Evolutionary conservation across 2,888 invertebrate genomes (phyloP).

Genomic region (Eristalinus aeneus): DNA sequence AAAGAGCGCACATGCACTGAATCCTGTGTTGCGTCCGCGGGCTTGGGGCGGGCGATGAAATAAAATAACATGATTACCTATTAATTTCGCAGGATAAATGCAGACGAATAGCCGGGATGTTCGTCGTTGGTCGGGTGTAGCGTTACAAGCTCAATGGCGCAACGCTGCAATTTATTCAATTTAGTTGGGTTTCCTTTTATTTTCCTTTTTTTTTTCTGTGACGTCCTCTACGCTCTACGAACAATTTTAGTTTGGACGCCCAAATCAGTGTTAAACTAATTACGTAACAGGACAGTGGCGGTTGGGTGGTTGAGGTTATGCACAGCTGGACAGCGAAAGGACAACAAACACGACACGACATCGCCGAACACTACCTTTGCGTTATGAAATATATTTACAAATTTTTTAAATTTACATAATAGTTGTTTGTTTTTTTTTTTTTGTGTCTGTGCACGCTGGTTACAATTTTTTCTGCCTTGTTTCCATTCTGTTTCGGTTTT

Average conservation of each 20-base stretch:
- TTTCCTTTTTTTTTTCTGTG: not conserved
- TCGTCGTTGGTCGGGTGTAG: conserved; percentile 22
- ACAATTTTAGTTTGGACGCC: conserved; percentile 24
- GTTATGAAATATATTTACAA: too few species aligned
- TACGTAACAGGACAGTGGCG: conserved; percentile 36
- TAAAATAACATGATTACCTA: conserved; percentile 62
- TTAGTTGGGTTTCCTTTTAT: not conserved
- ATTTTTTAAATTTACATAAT: too few species aligned
- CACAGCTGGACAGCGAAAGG: conserved; percentile 14
- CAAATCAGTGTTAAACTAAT: conserved; percentile 65
- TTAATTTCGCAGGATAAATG: conserved; percentile 51
- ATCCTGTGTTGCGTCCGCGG: conserved; percentile 13
- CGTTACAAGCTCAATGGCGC: conserved; percentile 16
- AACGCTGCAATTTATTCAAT: conserved; percentile 30
- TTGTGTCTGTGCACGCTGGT: not conserved
- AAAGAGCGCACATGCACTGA: conserved; percentile 25
- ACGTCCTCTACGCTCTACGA: not conserved
- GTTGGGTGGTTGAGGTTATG: conserved; percentile 25
- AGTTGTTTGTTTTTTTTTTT: not conserved
- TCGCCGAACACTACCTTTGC: not conserved
- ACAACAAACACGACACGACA: conserved; percentile 3
- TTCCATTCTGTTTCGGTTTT: not conserved
- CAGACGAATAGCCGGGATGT: conserved; percentile 29
- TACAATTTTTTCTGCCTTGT: not conserved
- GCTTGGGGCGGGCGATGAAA: conserved; percentile 38